Percentiles rank a stretch among this genome's conserved stretches.
Conservation (phyloP, 2,113 vertebrate genomes). For the Camelus bactrianus region DNA sequence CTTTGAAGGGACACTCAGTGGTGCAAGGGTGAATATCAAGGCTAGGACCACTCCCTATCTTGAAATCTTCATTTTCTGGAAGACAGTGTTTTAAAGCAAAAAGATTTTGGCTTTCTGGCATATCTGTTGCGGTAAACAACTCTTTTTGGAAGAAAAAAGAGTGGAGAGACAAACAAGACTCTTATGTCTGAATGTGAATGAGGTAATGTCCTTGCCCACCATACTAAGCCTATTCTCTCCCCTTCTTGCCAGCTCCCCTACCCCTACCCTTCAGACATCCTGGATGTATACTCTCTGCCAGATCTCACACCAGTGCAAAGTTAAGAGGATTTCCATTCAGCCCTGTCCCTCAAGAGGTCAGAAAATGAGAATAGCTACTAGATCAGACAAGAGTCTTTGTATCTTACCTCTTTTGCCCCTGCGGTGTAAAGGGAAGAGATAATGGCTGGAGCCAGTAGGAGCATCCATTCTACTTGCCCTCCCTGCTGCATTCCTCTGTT, state of each 20-base stretch:
- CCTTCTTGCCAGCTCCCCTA: neutral
- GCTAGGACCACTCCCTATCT: neutral
- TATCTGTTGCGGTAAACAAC: constrained; percentile 19
- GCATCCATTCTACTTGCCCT: neutral
- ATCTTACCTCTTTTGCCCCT: neutral
- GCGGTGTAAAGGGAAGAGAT: neutral
- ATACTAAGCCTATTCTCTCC: neutral
- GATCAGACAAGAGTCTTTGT: neutral
- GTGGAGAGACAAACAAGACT: neutral
- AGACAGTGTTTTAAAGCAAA: neutral
- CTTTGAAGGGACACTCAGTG: neutral
- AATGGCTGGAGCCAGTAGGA: neutral
- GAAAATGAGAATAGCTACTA: neutral
- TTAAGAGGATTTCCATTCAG: neutral
- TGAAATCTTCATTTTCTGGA: constrained; percentile 52
- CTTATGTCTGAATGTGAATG: neutral
- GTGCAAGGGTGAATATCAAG: neutral
- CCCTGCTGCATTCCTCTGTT: neutral
- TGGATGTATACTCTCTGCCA: neutral
- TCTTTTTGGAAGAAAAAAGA: neutral
- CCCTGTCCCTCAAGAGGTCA: neutral
- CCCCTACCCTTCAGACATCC: neutral
- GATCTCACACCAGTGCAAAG: neutral
- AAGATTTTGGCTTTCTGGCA: neutral
- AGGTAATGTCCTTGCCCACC: neutral